Evolutionary conservation across 2,797 vertebrate genomes (phyloP).

Genomic region (Ibycter americanus): DNA sequence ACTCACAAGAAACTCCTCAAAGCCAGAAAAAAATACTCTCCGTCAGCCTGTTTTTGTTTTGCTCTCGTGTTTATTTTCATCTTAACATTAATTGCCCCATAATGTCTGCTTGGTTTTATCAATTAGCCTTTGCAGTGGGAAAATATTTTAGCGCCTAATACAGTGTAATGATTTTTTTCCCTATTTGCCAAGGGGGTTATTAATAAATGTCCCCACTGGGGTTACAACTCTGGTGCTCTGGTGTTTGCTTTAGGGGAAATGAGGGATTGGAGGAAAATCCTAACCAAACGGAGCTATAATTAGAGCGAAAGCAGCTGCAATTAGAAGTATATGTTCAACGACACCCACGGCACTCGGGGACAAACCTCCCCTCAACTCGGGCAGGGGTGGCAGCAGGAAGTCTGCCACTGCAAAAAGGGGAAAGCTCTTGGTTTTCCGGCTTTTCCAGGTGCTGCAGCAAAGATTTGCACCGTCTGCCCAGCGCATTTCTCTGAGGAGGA

Average conservation of each 20-base stretch:
- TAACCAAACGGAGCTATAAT: constrained; percentile 81
- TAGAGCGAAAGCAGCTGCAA: constrained; percentile 80
- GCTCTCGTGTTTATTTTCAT: constrained; percentile 53
- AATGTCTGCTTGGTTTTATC: constrained; percentile 70
- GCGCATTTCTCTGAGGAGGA: background rate
- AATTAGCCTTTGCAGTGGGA: constrained; percentile 77
- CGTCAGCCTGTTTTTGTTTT: constrained; percentile 65
- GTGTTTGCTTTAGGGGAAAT: constrained; percentile 82
- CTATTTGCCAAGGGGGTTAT: constrained; percentile 79
- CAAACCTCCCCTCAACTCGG: background rate
- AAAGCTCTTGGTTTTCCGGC: background rate
- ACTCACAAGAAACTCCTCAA: background rate
- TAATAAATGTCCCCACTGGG: constrained; percentile 81
- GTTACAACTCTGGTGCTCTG: constrained; percentile 75
- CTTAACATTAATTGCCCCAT: constrained; percentile 72
- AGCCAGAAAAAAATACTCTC: background rate
- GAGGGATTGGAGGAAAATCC: constrained; percentile 81
- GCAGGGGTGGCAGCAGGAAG: background rate
- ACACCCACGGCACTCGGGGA: background rate
- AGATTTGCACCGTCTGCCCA: background rate
- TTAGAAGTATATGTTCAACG: constrained; percentile 78
- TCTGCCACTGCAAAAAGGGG: constrained; percentile 27
- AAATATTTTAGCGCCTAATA: constrained; percentile 76
- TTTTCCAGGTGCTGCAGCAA: background rate
- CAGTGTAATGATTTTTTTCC: constrained; percentile 78